These are phyloP conservation scores for Dryobotodes eremita DNA, from an alignment of 2,888 invertebrate genomes.

Conservation along the genomic window DNA sequence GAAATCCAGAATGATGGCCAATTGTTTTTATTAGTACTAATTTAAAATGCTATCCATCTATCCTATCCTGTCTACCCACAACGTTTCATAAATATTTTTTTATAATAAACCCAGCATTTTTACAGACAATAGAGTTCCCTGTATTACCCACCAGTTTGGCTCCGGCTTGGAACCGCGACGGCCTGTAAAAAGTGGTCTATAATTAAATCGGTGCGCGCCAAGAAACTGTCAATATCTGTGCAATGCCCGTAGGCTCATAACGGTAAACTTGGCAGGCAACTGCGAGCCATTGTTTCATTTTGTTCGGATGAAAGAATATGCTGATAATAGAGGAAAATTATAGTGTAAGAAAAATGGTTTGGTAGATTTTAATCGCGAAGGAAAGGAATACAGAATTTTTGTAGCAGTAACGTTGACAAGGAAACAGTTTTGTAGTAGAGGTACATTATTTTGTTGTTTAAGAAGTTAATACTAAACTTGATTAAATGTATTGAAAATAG, in stretches of 20 bases:
- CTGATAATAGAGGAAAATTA: constrained; percentile 7
- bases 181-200: constrained; percentile 77
- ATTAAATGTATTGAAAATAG: too few relatives aligned
- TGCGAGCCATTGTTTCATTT: constrained; percentile 36
- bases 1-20: too few relatives aligned
- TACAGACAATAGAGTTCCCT: not conserved
- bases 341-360: not conserved
- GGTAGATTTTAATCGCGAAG: not conserved
- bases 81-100: not conserved
- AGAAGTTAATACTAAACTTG: not conserved
- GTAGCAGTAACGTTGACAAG: not conserved
- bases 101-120: not conserved
- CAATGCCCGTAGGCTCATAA: constrained; percentile 65
- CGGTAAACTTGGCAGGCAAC: constrained; percentile 73
- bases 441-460: too few relatives aligned
- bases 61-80: not conserved
- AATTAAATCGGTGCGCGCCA: constrained; percentile 83
- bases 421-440: too few relatives aligned
- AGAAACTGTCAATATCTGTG: constrained; percentile 81
- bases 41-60: not conserved
- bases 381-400: not conserved
- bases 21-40: too few relatives aligned
- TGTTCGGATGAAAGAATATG: constrained; percentile 18
- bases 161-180: constrained; percentile 63
- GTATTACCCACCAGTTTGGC: constrained; percentile 45